Percentiles rank a stretch among this genome's conserved stretches.
Conservation (phyloP, 2,888 invertebrate genomes). For the Chorisops tibialis region DNA sequence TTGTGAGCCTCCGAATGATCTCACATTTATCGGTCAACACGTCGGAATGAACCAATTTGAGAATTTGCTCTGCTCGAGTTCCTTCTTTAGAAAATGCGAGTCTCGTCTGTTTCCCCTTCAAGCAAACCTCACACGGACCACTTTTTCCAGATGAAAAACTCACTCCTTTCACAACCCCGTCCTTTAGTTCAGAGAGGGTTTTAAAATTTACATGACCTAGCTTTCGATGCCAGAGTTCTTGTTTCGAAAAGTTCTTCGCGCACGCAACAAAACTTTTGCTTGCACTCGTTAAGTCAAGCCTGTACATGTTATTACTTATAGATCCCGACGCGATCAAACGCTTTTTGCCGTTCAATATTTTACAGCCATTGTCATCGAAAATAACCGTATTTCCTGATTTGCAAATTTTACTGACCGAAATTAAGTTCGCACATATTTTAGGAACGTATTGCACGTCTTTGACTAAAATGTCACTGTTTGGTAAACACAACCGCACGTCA, state of each 20-base stretch:
- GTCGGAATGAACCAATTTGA: conserved; percentile 45
- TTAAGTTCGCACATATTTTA: conserved; percentile 27
- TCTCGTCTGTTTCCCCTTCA: conserved; percentile 38
- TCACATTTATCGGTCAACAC: conserved; percentile 44
- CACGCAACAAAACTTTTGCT: neutral
- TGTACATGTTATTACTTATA: neutral
- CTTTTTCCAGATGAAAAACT: conserved; percentile 17
- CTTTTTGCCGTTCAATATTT: conserved; percentile 26
- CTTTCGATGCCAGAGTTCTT: conserved; percentile 36
- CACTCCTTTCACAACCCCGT: conserved; percentile 24
- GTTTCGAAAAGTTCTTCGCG: conserved; percentile 10
- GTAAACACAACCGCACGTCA: conserved; percentile 8
- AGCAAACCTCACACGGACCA: conserved; percentile 34
- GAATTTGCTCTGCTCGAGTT: conserved; percentile 33
- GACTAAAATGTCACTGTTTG: conserved; percentile 19
- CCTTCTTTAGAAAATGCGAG: conserved; percentile 33
- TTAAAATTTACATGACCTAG: conserved; percentile 36
- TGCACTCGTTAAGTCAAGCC: neutral
- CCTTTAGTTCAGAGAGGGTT: conserved; percentile 27
- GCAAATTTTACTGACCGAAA: conserved; percentile 32
- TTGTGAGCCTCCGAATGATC: conserved; percentile 41
- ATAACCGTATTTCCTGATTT: conserved; percentile 33
- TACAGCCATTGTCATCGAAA: conserved; percentile 33
- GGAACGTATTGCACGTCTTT: conserved; percentile 28
- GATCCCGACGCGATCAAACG: conserved; percentile 15